phyloP scores from a whole-genome alignment of 2,113 vertebrate species.

The Dipodomys ordii region DNA sequence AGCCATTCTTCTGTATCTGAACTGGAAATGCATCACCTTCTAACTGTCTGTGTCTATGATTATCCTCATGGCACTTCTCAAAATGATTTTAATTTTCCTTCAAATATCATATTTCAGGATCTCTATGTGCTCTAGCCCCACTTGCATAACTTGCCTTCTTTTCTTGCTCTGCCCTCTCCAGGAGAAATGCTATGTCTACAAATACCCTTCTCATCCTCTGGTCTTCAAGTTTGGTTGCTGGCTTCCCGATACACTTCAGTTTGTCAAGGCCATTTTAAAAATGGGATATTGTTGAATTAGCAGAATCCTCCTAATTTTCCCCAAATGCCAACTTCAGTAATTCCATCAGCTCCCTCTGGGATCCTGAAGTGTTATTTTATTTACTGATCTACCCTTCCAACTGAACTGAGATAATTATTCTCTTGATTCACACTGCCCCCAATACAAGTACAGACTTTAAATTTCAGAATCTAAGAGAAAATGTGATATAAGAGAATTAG shows the following conservation, averaged over 20 bases:
- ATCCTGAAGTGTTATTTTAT: not conserved
- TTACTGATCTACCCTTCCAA: not conserved
- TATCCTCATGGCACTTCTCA: not conserved
- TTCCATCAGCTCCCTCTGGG: not conserved
- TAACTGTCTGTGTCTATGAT: not conserved
- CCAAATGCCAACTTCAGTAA: not conserved
- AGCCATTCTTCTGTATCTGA: not conserved
- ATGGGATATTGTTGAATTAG: not conserved
- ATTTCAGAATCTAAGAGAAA: constrained; percentile 31
- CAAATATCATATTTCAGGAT: not conserved
- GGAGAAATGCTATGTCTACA: not conserved
- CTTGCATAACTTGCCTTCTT: not conserved
- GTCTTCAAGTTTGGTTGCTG: constrained; percentile 1
- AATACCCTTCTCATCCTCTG: not conserved
- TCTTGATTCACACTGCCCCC: not conserved
- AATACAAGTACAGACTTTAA: not conserved
- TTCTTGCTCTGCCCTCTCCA: not conserved
- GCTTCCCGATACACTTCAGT: not conserved
- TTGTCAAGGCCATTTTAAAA: constrained; percentile 4
- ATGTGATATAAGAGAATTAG: not conserved
- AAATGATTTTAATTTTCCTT: constrained; percentile 9
- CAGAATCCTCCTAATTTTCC: not conserved
- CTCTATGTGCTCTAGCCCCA: not conserved
- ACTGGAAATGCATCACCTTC: not conserved
- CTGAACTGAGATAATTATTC: not conserved